phyloP scores from a whole-genome alignment of 2,797 vertebrate genomes.

The Scolopax bukidnonensis region DNA sequence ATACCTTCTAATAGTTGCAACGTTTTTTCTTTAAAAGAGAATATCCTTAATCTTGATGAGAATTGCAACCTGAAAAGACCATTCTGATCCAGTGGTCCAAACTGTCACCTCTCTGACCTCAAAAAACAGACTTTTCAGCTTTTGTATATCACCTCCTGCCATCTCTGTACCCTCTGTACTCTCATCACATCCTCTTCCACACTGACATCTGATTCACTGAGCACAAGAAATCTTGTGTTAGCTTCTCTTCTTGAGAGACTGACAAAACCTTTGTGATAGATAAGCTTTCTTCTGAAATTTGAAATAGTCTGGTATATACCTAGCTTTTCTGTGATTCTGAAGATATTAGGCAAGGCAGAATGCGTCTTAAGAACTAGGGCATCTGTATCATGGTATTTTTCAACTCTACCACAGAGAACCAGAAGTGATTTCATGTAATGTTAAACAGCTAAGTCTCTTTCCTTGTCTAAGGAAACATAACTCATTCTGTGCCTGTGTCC shows the following conservation, averaged over 20 bases:
- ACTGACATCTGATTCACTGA: constrained; percentile 5
- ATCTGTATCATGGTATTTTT: background rate
- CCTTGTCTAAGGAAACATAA: constrained; percentile 35
- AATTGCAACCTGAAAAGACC: constrained; percentile 7
- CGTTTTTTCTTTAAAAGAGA: background rate
- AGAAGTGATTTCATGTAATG: background rate
- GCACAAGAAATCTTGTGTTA: constrained; percentile 1
- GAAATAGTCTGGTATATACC: background rate
- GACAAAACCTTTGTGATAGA: background rate
- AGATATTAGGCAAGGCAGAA: background rate
- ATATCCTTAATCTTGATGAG: background rate
- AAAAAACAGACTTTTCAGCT: constrained; percentile 40
- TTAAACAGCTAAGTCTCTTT: background rate
- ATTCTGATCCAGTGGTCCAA: constrained; percentile 5
- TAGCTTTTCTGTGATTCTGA: background rate
- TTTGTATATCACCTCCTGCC: constrained; percentile 19
- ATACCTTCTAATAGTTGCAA: background rate
- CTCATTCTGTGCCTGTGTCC: background rate
- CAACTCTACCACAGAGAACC: background rate
- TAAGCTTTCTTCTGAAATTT: constrained; percentile 9
- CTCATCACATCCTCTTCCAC: background rate
- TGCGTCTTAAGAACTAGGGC: background rate
- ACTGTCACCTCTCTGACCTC: constrained; percentile 29
- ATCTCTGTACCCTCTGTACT: background rate
- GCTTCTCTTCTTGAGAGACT: background rate